phyloP scores from a whole-genome alignment of 2,888 invertebrate species.

The Drosophila niveifrons region DNA sequence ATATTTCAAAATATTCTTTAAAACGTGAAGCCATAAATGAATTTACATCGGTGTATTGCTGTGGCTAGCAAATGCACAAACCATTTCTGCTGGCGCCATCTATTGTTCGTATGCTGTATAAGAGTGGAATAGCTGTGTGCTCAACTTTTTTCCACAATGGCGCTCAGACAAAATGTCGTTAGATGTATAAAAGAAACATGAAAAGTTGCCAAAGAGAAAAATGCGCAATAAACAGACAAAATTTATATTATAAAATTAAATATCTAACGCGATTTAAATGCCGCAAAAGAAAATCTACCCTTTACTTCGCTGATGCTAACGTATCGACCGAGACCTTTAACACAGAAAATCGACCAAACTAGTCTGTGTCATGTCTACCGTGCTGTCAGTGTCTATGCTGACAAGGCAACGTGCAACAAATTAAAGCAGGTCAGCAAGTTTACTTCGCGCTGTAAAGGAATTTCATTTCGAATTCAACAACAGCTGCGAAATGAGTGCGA shows the following conservation, averaged over 20 bases:
- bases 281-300: neutral
- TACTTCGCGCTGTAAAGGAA: constrained; percentile 37
- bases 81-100: constrained; percentile 34
- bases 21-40: neutral
- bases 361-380: constrained; percentile 30
- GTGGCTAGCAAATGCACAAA: constrained; percentile 18
- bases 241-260: too few species aligned
- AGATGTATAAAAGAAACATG: too few species aligned
- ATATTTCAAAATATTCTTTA: neutral
- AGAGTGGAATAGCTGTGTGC: neutral
- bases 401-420: constrained; percentile 61
- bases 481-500: constrained; percentile 87
- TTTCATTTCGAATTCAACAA: constrained; percentile 35
- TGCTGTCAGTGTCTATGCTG: constrained; percentile 20
- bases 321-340: constrained; percentile 59
- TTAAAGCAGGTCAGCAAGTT: constrained; percentile 78
- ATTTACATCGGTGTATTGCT: neutral
- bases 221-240: too few species aligned
- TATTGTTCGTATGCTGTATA: constrained; percentile 9
- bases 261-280: neutral
- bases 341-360: constrained; percentile 70
- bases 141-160: neutral
- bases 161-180: constrained; percentile 1
- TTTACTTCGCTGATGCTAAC: neutral
- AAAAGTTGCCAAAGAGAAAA: too few species aligned